Base-by-base conservation (phyloP, 2,888 invertebrate species). In the Drosophila setosimentum region DNA sequence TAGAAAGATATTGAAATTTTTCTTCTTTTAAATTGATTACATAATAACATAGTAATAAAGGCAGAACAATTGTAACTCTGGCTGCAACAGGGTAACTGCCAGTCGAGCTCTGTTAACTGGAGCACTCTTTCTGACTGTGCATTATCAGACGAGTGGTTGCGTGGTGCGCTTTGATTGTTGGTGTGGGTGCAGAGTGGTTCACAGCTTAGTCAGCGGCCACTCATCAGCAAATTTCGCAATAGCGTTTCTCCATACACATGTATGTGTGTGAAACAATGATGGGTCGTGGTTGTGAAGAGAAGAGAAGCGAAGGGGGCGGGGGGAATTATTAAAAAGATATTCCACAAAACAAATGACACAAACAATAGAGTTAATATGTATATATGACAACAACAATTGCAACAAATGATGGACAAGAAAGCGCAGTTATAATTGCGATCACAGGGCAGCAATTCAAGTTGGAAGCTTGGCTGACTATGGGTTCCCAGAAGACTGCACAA, bases 401-500 rank as follows among this genome's bases (percentile, higher is more conserved):
- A 71, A 49, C 45, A 45, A 24, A 24, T 4, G 45, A 24, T 70
- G 48, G 64, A 30, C 61, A 75, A 61, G 70, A 69, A 75, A 75
- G 75, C 61, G 67, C 57, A 71, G 42, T 51, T 57, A 76, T 76
- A 76, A 73, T 68, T 77, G 77, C 77, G 68, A 68, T 73, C 77
- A 67, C 40, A 72, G 76, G 55, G 61, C 59, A 72, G 45, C 42
- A 63, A 60, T 53, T 24, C 35, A 45, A 72, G 64, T 30, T 51
- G 42, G 18, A 30, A 32, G 40, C 32, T 42, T 48, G 45, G 45
- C 24, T 45, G 24, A 45, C 45, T 45, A 16, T 51, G 29, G 32
- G 64, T 54, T 72, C 71, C 58, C 70, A 71, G 35, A 48, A 16
- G 35, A 57, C 21, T 13, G 24, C 45, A 16, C 45, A 16, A 37